These are phyloP conservation scores for Atrichornis clamosus DNA, from an alignment of 2,113 vertebrate genomes.

Conservation along the genomic window DNA sequence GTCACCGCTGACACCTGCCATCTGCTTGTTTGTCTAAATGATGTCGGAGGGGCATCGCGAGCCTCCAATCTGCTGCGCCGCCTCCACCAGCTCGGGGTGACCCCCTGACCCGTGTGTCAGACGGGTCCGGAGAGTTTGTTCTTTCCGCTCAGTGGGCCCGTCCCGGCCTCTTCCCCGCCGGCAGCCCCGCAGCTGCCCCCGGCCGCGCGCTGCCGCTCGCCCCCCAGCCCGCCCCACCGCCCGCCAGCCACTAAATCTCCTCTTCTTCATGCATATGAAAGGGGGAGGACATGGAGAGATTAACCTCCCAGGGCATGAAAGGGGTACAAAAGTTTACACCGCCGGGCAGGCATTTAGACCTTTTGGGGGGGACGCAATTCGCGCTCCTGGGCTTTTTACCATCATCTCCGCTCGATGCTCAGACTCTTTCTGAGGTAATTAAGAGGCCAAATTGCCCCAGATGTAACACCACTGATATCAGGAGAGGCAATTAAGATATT, in stretches of 20 bases:
- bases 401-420: background rate
- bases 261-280: conserved; percentile 65
- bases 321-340: conserved; percentile 47
- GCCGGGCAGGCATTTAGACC: conserved; percentile 11
- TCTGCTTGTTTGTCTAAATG: conserved; percentile 91
- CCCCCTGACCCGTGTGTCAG: conserved; percentile 83
- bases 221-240: background rate
- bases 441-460: background rate
- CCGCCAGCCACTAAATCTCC: conserved; percentile 33
- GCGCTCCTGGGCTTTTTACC: background rate
- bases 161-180: conserved; percentile 50
- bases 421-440: background rate
- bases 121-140: conserved; percentile 79
- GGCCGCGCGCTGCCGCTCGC: background rate
- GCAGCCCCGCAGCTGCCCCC: conserved; percentile 62
- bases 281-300: conserved; percentile 23
- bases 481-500: background rate
- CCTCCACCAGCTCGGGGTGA: conserved; percentile 76
- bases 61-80: conserved; percentile 82
- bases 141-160: conserved; percentile 67
- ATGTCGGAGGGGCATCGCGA: conserved; percentile 77
- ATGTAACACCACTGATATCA: background rate
- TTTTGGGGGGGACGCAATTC: background rate
- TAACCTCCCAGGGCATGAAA: conserved; percentile 44
- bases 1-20: conserved; percentile 98